Conservation (phyloP, 1,140 invertebrate species). For the Penaeus indicus region DNA sequence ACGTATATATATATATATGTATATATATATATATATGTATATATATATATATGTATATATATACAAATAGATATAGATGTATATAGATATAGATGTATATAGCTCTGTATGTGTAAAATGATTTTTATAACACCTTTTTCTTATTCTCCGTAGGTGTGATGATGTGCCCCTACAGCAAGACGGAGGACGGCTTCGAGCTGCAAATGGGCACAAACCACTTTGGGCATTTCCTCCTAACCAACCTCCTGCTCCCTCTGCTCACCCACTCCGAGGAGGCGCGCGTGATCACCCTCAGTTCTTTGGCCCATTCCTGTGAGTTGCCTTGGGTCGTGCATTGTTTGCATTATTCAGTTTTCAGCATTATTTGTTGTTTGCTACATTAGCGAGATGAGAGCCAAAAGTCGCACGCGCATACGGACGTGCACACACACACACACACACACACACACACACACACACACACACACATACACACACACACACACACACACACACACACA, state of each 20-base stretch:
- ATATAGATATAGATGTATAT: slow-evolving; percentile 26
- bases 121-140: background rate
- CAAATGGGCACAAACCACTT: slow-evolving; percentile 73
- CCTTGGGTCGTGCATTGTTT: background rate
- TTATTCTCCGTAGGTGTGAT: slow-evolving; percentile 71
- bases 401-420: too few species aligned
- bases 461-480: too few species aligned
- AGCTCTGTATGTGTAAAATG: background rate
- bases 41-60: slow-evolving; percentile 16
- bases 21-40: background rate
- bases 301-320: slow-evolving; percentile 77
- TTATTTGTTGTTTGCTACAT: background rate
- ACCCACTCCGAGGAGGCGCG: slow-evolving; percentile 78
- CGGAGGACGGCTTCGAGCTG: slow-evolving; percentile 72
- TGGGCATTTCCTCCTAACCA: slow-evolving; percentile 73
- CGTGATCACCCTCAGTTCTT: slow-evolving; percentile 88
- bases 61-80: slow-evolving; percentile 31
- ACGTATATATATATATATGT: background rate
- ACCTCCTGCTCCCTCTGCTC: slow-evolving; percentile 71
- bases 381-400: slow-evolving; percentile 70
- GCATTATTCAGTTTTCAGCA: too few species aligned
- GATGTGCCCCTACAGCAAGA: slow-evolving; percentile 76
- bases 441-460: too few species aligned
- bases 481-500: too few species aligned
- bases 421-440: too few species aligned